These are phyloP conservation scores for Empis stercorea DNA, from an alignment of 2,888 invertebrate genomes.

Conservation along the genomic window DNA sequence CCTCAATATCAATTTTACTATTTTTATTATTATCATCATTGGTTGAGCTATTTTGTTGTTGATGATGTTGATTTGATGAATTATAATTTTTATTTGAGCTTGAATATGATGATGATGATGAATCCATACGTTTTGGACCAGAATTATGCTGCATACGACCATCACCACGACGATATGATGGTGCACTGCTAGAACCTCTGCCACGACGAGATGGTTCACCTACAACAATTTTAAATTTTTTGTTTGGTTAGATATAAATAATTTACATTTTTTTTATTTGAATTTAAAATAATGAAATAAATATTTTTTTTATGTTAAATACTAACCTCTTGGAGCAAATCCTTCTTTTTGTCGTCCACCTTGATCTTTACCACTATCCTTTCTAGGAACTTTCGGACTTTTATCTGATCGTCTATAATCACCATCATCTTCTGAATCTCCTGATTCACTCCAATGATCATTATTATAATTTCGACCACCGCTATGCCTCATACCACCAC, in stretches of 20 bases:
- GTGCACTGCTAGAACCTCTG: slow-evolving; percentile 46
- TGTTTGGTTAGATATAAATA: no score
- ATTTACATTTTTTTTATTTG: no score
- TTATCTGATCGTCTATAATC: slow-evolving; percentile 45
- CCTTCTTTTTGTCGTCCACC: slow-evolving; percentile 43
- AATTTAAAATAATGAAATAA: no score
- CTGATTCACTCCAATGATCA: slow-evolving; percentile 44
- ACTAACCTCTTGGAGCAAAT: slow-evolving; percentile 63
- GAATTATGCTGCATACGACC: slow-evolving; percentile 30
- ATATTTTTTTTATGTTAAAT: no score
- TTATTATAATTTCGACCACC: slow-evolving; percentile 33
- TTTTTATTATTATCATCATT: not conserved
- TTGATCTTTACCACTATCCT: slow-evolving; percentile 14
- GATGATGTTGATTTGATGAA: not conserved
- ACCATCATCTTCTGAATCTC: slow-evolving; percentile 58
- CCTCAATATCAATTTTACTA: slow-evolving; percentile 21
- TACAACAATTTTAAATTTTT: not conserved
- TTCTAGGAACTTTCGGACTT: slow-evolving; percentile 38
- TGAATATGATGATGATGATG: slow-evolving; percentile 43
- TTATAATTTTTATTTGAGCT: not conserved
- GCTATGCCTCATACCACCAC: slow-evolving; percentile 28
- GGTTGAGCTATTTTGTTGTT: slow-evolving; percentile 1
- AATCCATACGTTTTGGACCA: slow-evolving; percentile 50
- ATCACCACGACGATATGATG: slow-evolving; percentile 35
- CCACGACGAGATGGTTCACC: slow-evolving; percentile 79